These are phyloP conservation scores for Deroplatys truncata DNA, from an alignment of 2,888 invertebrate genomes.

Conservation along the genomic window DNA sequence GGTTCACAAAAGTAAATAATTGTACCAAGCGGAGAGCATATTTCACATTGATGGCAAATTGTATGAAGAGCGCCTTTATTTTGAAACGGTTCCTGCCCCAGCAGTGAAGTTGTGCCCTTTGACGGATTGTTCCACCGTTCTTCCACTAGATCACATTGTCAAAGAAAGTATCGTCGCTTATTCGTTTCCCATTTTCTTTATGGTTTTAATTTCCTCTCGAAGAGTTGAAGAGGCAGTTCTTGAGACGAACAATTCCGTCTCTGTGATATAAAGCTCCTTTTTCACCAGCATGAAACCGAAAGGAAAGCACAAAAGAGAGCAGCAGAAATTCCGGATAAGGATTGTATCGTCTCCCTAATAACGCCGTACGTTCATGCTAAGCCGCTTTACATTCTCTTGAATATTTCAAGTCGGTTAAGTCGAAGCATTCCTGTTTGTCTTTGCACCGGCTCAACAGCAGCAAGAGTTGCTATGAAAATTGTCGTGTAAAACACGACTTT, in stretches of 20 bases:
- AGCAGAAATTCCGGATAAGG: not conserved
- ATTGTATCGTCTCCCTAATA: not conserved
- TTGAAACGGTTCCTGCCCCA: no score
- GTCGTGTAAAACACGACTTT: no score
- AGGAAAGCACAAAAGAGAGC: not conserved
- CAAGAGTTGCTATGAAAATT: not conserved
- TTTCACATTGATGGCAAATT: no score
- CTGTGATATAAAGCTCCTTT: not conserved
- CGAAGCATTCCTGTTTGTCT: not conserved
- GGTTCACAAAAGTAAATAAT: no score
- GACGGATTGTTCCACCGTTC: no score
- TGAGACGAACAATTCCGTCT: not conserved
- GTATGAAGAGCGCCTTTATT: no score
- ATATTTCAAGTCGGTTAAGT: not conserved
- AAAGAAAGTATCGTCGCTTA: not conserved
- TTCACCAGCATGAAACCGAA: not conserved
- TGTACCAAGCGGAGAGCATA: no score
- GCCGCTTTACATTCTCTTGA: not conserved
- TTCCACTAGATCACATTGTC: not conserved
- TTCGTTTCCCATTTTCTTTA: not conserved
- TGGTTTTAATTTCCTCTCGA: not conserved
- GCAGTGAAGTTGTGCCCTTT: no score
- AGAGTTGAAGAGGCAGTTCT: not conserved
- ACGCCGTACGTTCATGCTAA: not conserved
- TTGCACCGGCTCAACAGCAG: not conserved